Evolutionary conservation across 2,888 invertebrate species (phyloP), one percentile per base, ranked within the genome.

Genomic region (Meteorus cinctellus): DNA sequence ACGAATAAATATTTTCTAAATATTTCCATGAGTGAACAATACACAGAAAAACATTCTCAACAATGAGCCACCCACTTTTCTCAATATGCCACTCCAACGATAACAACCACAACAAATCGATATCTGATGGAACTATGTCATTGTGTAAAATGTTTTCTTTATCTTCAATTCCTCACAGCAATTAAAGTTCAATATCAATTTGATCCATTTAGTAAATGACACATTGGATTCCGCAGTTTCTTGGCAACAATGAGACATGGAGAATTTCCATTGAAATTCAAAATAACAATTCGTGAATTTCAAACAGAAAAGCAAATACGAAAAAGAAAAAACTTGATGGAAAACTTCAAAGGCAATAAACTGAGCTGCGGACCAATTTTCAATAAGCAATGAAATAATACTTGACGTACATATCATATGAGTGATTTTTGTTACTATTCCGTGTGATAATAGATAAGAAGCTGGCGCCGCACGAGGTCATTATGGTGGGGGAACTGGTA

Each of bases 401-500:
- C 1, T 74, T 31, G 27, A 60, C 31, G 55, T 41, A 41, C 0
- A 27, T 77, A 79, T 77, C 76, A 76, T 8, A 78, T 75, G 70
- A 78, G 74, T 77, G 78, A 79, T 78, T 80, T 79, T 41, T 41
- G 80, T 81, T 80, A 80, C 79, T 80, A 79, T 80, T 80, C 78
- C 60, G 59, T 71, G 71, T 29, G 75, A 75, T 71, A 70, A 75
- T 71, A 75, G 76, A 76, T 76, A 72, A 76, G 68, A 41, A 76
- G 62, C 68, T 76, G 76, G 76, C 76, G 76, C 76, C 72, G 68
- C 60, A 31, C 76, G 76, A 76, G 76, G 71, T 72, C 76, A 72
- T 48, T 63, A 41, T 41, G 48, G 76, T 68, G 71, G 76, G 72
- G 62, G 72, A 72, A 62, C 67, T 76, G 41, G 76, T 76, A 72